Evolutionary conservation across 2,797 vertebrate species (phyloP), one percentile per base, ranked within the genome.

Genomic region (Cuculus canorus): DNA sequence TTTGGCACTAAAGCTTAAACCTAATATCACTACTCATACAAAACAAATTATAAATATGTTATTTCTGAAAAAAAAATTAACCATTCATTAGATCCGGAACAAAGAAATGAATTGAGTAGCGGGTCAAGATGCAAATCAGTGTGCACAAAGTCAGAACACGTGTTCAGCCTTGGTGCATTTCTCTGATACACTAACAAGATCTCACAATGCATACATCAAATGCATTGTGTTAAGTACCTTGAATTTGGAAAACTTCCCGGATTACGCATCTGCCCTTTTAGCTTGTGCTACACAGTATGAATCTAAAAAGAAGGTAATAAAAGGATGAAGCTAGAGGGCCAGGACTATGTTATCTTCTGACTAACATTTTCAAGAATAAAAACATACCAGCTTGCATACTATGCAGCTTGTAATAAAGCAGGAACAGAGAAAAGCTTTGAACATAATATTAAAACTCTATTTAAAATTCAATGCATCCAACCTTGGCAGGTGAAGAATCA

Each of bases 221-320:
- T 59, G 50, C 39, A 53, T 90, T 80, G 57, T 71, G 82, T 75
- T 91, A 93, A 93, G 72, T 86, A 92, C 73, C 78, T 80, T 43
- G 54, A 90, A 76, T 90, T 75, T 92, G 90, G 93, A 96, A 90
- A 82, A 60, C 47, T 91, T 95, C 92, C 91, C 92, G 59, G 94
- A 25, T 57, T 89, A 79, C 23, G n/a, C 60, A 45, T 82, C 81
- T 88, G 90, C 88, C 89, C 69, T 93, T 95, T 90, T 92, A 94
- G 86, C 39, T 94, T 91, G 71, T 60, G 82, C 88, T 91, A 88
- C 64, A 35, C 32, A 71, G 47, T 43, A 86, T 9, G 3, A 69
- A 72, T 61, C 77, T 65, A 63, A 81, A 78, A 80, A 83, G 82
- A 50, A 24, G 25, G 65, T 66, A 84, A 81, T 52, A 70, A 70